Conservation (phyloP, 2,113 vertebrate species). For the Plotosus lineatus region DNA sequence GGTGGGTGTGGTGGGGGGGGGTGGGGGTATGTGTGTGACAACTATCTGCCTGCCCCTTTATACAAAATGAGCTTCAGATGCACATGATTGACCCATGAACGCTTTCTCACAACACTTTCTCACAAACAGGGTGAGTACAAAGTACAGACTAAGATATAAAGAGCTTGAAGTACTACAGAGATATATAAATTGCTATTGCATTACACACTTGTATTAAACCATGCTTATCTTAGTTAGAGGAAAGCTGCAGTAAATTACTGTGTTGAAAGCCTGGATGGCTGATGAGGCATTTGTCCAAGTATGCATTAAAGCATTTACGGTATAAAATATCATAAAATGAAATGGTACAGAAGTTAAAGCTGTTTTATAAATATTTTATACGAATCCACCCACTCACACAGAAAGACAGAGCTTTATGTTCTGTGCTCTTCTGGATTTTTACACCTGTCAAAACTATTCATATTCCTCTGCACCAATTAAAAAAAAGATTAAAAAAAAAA, state of each 20-base stretch:
- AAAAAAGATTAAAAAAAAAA: no score
- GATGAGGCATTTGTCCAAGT: slow-evolving; percentile 12
- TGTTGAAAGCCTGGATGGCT: slow-evolving; percentile 1
- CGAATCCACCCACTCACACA: neutral
- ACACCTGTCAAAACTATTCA: slow-evolving; percentile 44
- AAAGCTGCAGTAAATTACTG: neutral
- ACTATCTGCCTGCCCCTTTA: no score
- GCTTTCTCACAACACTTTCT: no score
- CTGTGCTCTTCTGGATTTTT: slow-evolving; percentile 22
- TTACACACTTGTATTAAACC: neutral
- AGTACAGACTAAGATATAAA: no score
- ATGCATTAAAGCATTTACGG: slow-evolving; percentile 24
- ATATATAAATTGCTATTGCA: no score
- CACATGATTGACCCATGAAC: no score
- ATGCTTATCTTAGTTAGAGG: neutral
- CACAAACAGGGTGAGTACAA: no score
- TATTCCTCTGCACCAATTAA: neutral
- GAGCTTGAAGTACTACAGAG: no score
- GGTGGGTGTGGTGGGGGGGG: no score
- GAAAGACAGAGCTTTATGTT: neutral
- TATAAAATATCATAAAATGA: slow-evolving; percentile 5
- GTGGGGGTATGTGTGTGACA: no score
- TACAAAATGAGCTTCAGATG: no score
- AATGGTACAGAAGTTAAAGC: slow-evolving; percentile 11
- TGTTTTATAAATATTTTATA: neutral